Evolutionary conservation across 2,888 invertebrate species (phyloP).

Genomic region (Leucoma salicis): DNA sequence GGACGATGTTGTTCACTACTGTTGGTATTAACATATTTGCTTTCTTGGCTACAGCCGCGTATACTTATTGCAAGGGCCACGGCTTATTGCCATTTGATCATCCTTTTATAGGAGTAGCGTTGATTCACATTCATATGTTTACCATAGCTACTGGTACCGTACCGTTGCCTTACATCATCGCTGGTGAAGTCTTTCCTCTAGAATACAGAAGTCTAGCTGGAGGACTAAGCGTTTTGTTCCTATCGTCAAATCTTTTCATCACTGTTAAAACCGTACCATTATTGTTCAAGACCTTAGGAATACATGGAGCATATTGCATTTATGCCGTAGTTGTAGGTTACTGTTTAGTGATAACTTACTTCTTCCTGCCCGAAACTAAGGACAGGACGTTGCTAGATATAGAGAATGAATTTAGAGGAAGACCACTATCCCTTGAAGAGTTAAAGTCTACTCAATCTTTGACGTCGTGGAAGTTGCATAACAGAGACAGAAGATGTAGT

Average conservation of each 20-base stretch:
- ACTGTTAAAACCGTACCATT: conserved; percentile 54
- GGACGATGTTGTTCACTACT: conserved; percentile 49
- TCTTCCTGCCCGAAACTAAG: conserved; percentile 60
- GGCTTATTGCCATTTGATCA: conserved; percentile 43
- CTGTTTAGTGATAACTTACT: conserved; percentile 47
- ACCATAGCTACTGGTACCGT: conserved; percentile 81
- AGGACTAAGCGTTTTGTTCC: conserved; percentile 54
- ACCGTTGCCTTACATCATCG: conserved; percentile 85
- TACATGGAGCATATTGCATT: conserved; percentile 53
- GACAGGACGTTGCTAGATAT: conserved; percentile 63
- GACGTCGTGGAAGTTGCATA: conserved; percentile 42
- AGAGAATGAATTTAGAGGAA: conserved; percentile 58
- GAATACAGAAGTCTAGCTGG: conserved; percentile 82
- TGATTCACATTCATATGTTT: conserved; percentile 67
- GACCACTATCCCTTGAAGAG: conserved; percentile 45
- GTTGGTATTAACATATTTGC: conserved; percentile 39
- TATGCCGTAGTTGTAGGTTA: conserved; percentile 52
- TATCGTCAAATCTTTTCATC: conserved; percentile 54
- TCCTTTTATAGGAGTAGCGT: conserved; percentile 45
- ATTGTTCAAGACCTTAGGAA: conserved; percentile 46
- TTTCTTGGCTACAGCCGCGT: conserved; percentile 44
- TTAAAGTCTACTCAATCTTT: conserved; percentile 49
- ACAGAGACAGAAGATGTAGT: conserved; percentile 45
- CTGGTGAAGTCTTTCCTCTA: conserved; percentile 85
- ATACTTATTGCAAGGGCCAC: conserved; percentile 44